phyloP scores from a whole-genome alignment of 2,113 vertebrate genomes.

The Ctenomys sociabilis region DNA sequence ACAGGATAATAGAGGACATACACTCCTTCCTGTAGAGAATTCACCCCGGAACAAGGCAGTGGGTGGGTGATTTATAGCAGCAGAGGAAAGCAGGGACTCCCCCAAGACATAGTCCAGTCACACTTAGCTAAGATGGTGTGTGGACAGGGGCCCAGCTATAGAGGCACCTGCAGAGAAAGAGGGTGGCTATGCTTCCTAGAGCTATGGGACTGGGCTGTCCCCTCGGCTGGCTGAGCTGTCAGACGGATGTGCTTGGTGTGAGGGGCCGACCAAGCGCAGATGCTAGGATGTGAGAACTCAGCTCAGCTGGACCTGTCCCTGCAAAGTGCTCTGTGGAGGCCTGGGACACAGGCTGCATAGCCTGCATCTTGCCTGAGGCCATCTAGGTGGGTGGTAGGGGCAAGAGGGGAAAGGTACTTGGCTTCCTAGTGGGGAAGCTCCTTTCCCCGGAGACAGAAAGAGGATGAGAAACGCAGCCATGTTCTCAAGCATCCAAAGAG shows the following conservation, averaged over 20 bases:
- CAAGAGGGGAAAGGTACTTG: not conserved
- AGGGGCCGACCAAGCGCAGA: not conserved
- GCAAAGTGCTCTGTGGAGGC: not conserved
- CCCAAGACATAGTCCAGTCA: not conserved
- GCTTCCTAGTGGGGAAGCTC: not conserved
- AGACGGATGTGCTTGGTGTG: not conserved
- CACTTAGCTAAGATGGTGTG: not conserved
- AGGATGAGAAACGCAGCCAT: conserved; percentile 29
- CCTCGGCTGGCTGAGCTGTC: not conserved
- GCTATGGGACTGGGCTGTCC: not conserved
- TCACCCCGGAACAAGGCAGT: not conserved
- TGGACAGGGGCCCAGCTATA: too few relatives aligned
- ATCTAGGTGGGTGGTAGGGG: not conserved
- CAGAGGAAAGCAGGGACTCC: not conserved
- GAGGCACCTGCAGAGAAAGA: not conserved
- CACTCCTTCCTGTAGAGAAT: not conserved
- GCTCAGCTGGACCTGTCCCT: accelerated
- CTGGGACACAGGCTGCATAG: accelerated
- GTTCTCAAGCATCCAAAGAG: not conserved
- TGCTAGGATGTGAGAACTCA: not conserved
- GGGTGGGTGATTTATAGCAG: not conserved
- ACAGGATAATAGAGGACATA: not conserved
- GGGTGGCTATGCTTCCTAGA: not conserved
- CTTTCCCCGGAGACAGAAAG: conserved; percentile 57
- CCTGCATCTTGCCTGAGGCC: not conserved